These are phyloP conservation scores for Drosophila kanapiae DNA, from an alignment of 1,140 invertebrate species.

Conservation along the genomic window DNA sequence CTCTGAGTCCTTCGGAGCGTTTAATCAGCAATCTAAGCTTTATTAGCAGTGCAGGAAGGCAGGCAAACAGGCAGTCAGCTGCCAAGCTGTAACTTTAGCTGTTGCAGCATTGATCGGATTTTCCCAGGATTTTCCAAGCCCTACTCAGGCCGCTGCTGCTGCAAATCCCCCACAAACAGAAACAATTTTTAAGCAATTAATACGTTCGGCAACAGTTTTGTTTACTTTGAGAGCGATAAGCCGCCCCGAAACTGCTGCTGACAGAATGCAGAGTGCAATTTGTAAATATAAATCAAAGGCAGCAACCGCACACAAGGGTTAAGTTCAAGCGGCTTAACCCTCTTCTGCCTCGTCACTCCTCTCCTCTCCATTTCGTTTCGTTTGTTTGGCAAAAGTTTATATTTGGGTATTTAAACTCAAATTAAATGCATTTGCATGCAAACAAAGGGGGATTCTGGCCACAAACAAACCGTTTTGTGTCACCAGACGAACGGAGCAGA, in stretches of 20 bases:
- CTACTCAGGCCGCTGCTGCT: background rate
- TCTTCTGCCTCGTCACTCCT: constrained; percentile 1
- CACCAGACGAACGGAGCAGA: constrained; percentile 56
- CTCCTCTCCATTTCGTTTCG: constrained; percentile 52
- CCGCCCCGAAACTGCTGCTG: constrained; percentile 18
- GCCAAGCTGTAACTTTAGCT: constrained; percentile 65
- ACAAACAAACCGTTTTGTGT: constrained; percentile 76
- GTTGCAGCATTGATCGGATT: constrained; percentile 69
- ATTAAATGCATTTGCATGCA: constrained; percentile 83
- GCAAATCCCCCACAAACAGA: constrained; percentile 26
- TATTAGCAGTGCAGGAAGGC: constrained; percentile 70
- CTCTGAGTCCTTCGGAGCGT: constrained; percentile 50
- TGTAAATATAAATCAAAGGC: constrained; percentile 69
- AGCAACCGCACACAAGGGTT: constrained; percentile 37
- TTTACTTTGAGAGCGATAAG: constrained; percentile 72
- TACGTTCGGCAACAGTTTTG: constrained; percentile 69
- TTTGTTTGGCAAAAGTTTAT: constrained; percentile 81
- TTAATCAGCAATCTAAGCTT: constrained; percentile 83
- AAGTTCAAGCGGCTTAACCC: constrained; percentile 58
- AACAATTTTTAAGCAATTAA: constrained; percentile 81
- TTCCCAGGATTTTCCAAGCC: constrained; percentile 22
- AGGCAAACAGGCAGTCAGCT: constrained; percentile 29
- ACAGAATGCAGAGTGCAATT: constrained; percentile 68
- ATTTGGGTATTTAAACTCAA: constrained; percentile 83
- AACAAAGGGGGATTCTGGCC: constrained; percentile 65